Base-by-base conservation (phyloP, 2,113 vertebrate species). In the Grammomys surdaster region DNA sequence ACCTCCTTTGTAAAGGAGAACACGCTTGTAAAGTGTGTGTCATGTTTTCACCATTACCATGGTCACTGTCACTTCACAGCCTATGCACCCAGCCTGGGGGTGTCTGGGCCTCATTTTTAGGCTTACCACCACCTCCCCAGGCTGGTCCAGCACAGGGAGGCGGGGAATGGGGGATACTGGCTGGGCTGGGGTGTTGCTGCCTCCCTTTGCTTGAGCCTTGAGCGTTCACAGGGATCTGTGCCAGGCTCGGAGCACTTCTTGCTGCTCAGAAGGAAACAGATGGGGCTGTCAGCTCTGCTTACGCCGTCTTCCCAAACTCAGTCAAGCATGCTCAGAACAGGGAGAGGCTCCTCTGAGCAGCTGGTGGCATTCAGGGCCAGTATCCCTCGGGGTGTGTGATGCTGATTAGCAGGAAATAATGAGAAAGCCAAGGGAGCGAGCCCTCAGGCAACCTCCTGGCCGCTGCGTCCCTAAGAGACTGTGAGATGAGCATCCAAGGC, bases 371-470 rank as follows among this genome's bases (percentile, higher is more conserved):
- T 69, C n/a, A 7, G 19, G 84, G 51, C 69, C 20, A 93, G 94
- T 33, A 0, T 92, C 46, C 14, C 40, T 7, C 0, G 51, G 95
- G 95, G 89, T n/a, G 33, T 54, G 87, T 0, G 80, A 65, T 0
- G 8, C 97, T 87, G 33, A 28, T 97, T 88, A 93, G 63, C 92
- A 40, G 96, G 89, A 95, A 97, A 65, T 93, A 96, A 97, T 22
- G 51, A 5, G 20, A 51, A n/a, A 86, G 97, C 89, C 9, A 0
- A 82, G 43, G 48, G 63, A 93, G 43, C 7, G 0, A 26, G 65
- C 77, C 31, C 48, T 1, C 76, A 0, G 17, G n/a, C 6, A 0
- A 4, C 67, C 54, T 4, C 58, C 54, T 2, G 92, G 93, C 76
- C 75, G 4, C 76, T 0, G 6, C 0, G 14, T 33, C 28, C 88